These are phyloP conservation scores for Egretta garzetta DNA, from an alignment of 2,113 vertebrate species.

Conservation along the genomic window DNA sequence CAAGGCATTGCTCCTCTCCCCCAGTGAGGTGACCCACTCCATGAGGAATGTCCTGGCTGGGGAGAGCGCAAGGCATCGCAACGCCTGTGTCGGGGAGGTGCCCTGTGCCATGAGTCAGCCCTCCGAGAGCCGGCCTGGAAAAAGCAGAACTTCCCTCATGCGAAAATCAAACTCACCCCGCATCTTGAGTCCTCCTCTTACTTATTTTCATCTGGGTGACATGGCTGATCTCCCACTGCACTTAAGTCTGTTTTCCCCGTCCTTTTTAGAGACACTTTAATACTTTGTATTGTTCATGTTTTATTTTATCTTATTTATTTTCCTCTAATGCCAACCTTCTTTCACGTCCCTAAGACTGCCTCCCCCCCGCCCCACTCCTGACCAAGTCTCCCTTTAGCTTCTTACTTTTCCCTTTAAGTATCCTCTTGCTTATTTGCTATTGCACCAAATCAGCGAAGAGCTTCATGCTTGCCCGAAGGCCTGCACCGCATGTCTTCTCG, in stretches of 20 bases:
- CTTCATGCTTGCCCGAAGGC: not conserved
- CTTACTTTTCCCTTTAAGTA: not conserved
- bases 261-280: not conserved
- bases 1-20: not conserved
- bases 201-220: not conserved
- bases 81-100: too few species aligned
- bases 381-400: not conserved
- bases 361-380: not conserved
- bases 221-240: not conserved
- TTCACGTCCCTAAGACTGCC: not conserved
- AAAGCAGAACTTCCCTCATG: not conserved
- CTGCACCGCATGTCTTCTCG: accelerated
- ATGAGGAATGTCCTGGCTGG: accelerated
- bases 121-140: not conserved
- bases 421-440: not conserved
- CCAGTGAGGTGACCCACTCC: accelerated
- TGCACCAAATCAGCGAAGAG: not conserved
- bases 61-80: not conserved
- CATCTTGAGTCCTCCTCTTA: not conserved
- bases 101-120: not conserved
- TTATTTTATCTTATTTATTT: constrained; percentile 41
- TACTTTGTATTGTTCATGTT: not conserved
- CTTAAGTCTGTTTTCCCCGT: not conserved
- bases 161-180: not conserved
- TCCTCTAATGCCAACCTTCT: not conserved